A percentile compares a stretch with the other conserved stretches of the same genome.
phyloP scores from a whole-genome alignment of 2,797 vertebrate species.

The Diplodus puntazzo region DNA sequence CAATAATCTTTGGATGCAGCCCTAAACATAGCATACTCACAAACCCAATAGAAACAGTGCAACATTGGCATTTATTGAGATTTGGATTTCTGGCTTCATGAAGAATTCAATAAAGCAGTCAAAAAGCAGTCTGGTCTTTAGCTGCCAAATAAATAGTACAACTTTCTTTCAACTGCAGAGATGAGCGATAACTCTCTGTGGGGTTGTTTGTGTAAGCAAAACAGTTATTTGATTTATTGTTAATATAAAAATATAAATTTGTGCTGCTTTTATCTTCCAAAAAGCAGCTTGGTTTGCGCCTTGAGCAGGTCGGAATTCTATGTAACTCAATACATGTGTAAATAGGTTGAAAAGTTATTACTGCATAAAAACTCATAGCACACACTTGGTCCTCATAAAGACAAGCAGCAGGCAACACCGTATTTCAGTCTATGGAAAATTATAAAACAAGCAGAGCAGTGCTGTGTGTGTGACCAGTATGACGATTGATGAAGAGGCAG shows the following conservation, averaged over 20 bases:
- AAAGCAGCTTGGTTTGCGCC: neutral
- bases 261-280: neutral
- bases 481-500: slow-evolving; percentile 18
- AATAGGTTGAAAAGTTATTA: neutral
- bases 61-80: neutral
- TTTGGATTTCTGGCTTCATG: neutral
- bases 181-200: neutral
- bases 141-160: neutral
- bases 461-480: neutral
- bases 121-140: neutral
- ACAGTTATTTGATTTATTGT: neutral
- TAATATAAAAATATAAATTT: neutral
- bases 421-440: neutral
- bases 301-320: neutral
- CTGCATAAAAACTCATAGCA: too few species aligned
- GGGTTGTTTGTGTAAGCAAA: neutral
- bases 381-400: neutral
- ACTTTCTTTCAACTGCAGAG: neutral
- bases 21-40: neutral
- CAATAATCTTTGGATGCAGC: neutral
- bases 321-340: too few species aligned
- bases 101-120: neutral
- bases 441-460: neutral
- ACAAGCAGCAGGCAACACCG: too few species aligned
- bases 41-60: neutral